Evolutionary conservation across 2,888 invertebrate genomes (phyloP), one percentile per base, ranked within the genome.

Genomic region (Hirtodrosophila trivittata): DNA sequence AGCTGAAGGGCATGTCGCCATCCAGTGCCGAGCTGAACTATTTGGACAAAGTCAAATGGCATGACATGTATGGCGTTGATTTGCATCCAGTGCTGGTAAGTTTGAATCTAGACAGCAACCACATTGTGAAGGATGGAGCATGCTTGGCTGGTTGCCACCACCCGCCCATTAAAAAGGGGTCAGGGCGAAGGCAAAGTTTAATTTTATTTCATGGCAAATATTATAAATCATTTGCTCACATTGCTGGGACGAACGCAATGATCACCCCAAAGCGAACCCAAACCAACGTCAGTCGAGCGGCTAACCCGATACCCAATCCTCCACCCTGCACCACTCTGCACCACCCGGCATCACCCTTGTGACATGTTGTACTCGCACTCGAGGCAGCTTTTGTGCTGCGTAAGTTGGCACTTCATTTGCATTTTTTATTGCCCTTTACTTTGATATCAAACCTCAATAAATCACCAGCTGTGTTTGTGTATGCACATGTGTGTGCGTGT

Each of bases 21-120:
- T 95, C 97, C 51, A 94, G 96, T 78, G 98, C 98, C 28, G 98
- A 98, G 92, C 93, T 97, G 86, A 97, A 96, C 92, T 98, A 97
- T 92, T 93, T 98, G 91, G 98, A 98, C 91, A 97, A 98, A 93
- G 97, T 97, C 83, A 98, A 98, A 93, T 98, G 98, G 98, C 93
- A 98, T 87, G 98, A 98, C 91, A 97, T 98, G 97, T 98, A 98
- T 89, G 98, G 98, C 46, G 98, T 98, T 43, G 98, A 98, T 92
- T 93, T 98, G 82, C 98, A 98, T 92, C 97, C 97, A 47, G 98
- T 98, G 65, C 92, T 97, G 94, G 97, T 97, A 92, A 93, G 94
- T 92, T n/a, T n/a, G n/a, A n/a, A n/a, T n/a, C n/a, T n/a, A n/a
- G n/a, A 21, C 42, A n/a, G 38, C 18, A 38, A 41, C 46, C 64